Conservation (phyloP, 2,113 vertebrate genomes). For the Lichenostomus cassidix region DNA sequence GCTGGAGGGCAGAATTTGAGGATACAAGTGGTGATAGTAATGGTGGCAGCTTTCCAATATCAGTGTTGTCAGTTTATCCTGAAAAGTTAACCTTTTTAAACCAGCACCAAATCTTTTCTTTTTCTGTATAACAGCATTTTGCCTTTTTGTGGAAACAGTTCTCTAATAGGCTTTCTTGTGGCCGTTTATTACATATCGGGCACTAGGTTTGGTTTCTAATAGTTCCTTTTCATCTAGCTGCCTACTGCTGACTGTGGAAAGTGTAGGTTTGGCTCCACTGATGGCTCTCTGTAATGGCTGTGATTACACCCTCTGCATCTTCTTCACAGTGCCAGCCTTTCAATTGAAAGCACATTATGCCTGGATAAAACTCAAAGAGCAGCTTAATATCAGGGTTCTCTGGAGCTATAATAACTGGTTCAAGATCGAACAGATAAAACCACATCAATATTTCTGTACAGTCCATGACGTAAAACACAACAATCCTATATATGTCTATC, state of each 20-base stretch:
- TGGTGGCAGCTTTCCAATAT: constrained; percentile 29
- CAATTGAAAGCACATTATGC: constrained; percentile 73
- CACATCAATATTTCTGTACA: constrained; percentile 58
- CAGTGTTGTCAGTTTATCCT: not conserved
- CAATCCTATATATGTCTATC: constrained; percentile 8
- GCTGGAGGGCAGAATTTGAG: not conserved
- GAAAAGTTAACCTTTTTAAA: constrained; percentile 52
- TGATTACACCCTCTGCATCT: constrained; percentile 78
- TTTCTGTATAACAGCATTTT: constrained; percentile 33
- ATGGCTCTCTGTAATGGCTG: constrained; percentile 75
- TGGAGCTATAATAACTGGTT: constrained; percentile 73
- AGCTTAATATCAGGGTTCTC: constrained; percentile 78
- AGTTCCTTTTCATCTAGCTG: constrained; percentile 71
- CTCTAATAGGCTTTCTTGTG: constrained; percentile 64
- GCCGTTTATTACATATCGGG: constrained; percentile 55
- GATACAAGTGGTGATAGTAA: not conserved
- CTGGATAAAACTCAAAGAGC: constrained; percentile 77
- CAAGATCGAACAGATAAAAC: constrained; percentile 70
- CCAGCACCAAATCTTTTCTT: not conserved
- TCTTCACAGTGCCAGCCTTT: constrained; percentile 75
- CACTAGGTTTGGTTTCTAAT: constrained; percentile 70
- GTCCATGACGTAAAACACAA: constrained; percentile 51
- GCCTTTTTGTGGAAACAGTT: constrained; percentile 29
- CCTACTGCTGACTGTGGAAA: constrained; percentile 76
- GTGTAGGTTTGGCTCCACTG: constrained; percentile 75